Evolutionary conservation across 2,797 vertebrate species (phyloP).

Genomic region (Tokudaia tokunoshimensis): DNA sequence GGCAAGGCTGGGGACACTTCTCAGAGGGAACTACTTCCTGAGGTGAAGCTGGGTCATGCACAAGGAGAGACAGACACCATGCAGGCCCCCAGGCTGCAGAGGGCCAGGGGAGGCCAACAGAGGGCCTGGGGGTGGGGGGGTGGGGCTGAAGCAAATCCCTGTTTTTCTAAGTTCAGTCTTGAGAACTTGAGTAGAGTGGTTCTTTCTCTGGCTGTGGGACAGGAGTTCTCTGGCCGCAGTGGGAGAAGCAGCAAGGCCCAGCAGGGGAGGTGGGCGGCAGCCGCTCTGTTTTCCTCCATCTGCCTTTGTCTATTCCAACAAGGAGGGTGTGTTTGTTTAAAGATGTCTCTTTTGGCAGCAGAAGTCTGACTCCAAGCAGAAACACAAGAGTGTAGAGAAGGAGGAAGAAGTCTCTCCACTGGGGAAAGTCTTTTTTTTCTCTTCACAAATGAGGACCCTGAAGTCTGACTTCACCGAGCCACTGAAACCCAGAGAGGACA

Average conservation of each 20-base stretch:
- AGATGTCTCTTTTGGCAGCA: neutral
- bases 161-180: neutral
- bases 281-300: neutral
- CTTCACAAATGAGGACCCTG: neutral
- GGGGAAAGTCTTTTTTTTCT: neutral
- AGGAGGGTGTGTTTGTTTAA: neutral
- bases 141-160: neutral
- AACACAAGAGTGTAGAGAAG: fast-evolving
- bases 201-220: neutral
- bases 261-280: neutral
- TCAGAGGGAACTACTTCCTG: neutral
- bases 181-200: fast-evolving
- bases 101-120: neutral
- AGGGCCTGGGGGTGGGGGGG: too few relatives aligned
- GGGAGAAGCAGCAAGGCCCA: neutral
- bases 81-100: neutral
- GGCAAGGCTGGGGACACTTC: neutral
- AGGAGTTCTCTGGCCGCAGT: neutral
- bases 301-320: neutral
- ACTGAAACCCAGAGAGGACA: too few relatives aligned
- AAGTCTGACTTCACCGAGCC: fast-evolving
- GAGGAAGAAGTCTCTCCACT: neutral
- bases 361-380: slow-evolving; percentile 6
- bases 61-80: neutral
- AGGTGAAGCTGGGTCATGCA: too few relatives aligned